phyloP scores from a whole-genome alignment of 2,797 vertebrate genomes.

The Clarias fuscus region DNA sequence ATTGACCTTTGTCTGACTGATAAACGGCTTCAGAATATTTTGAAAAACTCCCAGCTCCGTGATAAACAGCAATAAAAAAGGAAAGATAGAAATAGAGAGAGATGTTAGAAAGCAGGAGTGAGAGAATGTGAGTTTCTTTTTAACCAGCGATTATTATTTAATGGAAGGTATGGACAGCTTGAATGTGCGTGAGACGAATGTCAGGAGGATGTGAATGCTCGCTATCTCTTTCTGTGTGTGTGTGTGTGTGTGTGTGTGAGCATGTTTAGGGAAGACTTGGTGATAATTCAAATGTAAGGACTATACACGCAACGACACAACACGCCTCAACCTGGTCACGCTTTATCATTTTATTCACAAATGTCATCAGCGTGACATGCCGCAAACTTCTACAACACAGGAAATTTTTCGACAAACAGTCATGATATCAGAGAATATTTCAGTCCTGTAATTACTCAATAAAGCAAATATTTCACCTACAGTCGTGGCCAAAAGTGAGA shows the following conservation, averaged over 20 bases:
- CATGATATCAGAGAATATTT: neutral
- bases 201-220: neutral
- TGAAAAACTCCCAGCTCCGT: neutral
- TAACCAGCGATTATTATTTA: neutral
- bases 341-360: neutral
- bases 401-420: neutral
- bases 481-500: too few relatives aligned
- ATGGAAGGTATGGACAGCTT: neutral
- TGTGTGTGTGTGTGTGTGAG: neutral
- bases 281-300: neutral
- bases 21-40: slow-evolving; percentile 24
- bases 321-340: neutral
- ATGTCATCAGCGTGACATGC: neutral
- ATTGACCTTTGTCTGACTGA: slow-evolving; percentile 27
- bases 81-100: neutral
- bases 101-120: neutral
- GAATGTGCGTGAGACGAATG: neutral
- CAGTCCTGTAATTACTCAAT: too few relatives aligned
- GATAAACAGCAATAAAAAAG: neutral
- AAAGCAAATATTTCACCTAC: neutral
- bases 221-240: neutral
- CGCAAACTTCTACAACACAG: neutral
- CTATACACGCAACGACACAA: neutral
- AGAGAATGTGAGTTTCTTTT: neutral
- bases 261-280: neutral